Conservation (phyloP, 1,140 invertebrate species). For the Drosophila virilis region DNA sequence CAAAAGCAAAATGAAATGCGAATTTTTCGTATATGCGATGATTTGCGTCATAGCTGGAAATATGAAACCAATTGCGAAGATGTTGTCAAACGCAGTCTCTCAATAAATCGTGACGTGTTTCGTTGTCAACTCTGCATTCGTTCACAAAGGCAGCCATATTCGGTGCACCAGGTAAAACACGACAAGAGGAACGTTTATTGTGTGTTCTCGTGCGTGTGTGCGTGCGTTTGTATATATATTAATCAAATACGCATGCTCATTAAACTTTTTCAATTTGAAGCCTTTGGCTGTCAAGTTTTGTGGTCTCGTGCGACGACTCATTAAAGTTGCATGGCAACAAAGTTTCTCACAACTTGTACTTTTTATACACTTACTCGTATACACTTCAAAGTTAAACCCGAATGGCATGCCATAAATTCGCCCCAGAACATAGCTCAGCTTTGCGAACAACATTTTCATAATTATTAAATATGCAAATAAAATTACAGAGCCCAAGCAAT, state of each 20-base stretch:
- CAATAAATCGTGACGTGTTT: constrained; percentile 32
- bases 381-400: constrained; percentile 23
- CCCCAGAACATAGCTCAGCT: constrained; percentile 44
- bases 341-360: constrained; percentile 60
- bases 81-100: constrained; percentile 46
- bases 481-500: constrained; percentile 53
- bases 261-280: constrained; percentile 80
- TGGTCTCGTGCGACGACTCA: constrained; percentile 70
- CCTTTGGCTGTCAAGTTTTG: constrained; percentile 72
- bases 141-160: constrained; percentile 29
- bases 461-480: constrained; percentile 70
- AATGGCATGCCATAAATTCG: constrained; percentile 68
- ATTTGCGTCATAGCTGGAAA: background rate
- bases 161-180: constrained; percentile 14
- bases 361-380: constrained; percentile 22
- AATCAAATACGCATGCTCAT: constrained; percentile 77
- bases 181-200: constrained; percentile 6
- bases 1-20: constrained; percentile 34
- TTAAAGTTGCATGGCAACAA: constrained; percentile 80
- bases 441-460: constrained; percentile 28
- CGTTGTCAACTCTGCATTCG: constrained; percentile 38
- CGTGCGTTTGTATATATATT: constrained; percentile 24
- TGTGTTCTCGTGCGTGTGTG: background rate
- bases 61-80: background rate
- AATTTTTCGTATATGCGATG: constrained; percentile 5